phyloP scores from a whole-genome alignment of 2,888 invertebrate genomes.

The Melipona beecheii region DNA sequence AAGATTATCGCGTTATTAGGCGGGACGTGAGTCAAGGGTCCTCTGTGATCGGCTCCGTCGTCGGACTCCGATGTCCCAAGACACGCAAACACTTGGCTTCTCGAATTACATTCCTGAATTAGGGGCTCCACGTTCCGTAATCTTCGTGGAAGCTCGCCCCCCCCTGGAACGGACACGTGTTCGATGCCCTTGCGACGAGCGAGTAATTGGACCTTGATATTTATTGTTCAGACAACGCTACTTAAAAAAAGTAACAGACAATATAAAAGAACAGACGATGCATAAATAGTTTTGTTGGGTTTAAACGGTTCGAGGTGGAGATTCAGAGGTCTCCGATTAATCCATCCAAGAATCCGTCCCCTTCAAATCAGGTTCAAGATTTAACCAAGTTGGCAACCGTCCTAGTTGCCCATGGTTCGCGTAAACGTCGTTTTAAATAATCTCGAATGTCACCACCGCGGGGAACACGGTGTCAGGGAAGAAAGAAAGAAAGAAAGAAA shows the following conservation, averaged over 20 bases:
- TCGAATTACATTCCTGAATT: conserved; percentile 78
- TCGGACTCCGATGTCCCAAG: conserved; percentile 50
- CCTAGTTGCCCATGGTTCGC: conserved; percentile 37
- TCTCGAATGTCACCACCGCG: conserved; percentile 63
- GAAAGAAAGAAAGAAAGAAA: conserved; percentile 17
- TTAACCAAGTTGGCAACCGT: conserved; percentile 25
- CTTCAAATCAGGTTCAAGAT: not conserved
- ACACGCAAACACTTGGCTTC: conserved; percentile 74
- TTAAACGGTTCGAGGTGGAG: not conserved
- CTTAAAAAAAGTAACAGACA: not conserved
- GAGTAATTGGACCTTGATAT: conserved; percentile 26
- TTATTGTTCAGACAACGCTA: not conserved
- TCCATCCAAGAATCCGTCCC: conserved; percentile 25
- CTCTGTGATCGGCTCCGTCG: conserved; percentile 52
- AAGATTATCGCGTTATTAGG: conserved; percentile 83
- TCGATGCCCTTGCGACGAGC: conserved; percentile 12
- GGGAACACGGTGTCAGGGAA: conserved; percentile 28
- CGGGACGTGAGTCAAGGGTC: conserved; percentile 76
- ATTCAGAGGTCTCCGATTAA: not conserved
- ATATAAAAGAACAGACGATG: not conserved
- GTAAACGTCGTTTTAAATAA: conserved; percentile 59
- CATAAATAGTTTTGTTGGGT: not conserved
- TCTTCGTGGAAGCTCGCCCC: conserved; percentile 45
- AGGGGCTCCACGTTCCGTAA: conserved; percentile 61
- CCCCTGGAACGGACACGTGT: conserved; percentile 47